Evolutionary conservation across 2,888 invertebrate genomes (phyloP), one percentile per base, ranked within the genome.

Genomic region (Ctenicera cuprea): DNA sequence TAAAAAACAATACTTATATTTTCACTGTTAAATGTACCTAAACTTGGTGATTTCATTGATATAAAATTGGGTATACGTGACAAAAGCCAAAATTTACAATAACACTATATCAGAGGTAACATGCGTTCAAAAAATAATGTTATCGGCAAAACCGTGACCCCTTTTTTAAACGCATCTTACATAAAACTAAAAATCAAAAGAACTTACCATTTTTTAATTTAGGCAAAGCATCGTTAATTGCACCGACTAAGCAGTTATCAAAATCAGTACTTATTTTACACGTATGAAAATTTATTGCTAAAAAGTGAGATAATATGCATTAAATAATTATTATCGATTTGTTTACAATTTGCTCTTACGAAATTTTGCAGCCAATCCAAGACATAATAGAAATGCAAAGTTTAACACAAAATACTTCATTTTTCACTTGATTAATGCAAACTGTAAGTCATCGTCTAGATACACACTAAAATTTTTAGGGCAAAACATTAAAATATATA

Each of bases 191-290:
- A n/a, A 33, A 9, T 9, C 33, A 33, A 33, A 33, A 20, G 3
- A 0, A 33, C 82, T 86, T 86, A 92, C 93, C 93, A 81, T 88
- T 84, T 78, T 87, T 90, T 83, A 93, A 88, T 57, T 89, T 86
- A 33, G 87, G 81, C 0, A 92, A 84, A 0, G 92, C 92, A 59
- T 90, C 88, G 1, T 89, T 89, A 0, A 90, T 90, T 0, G 91
- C 90, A n/a, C 85, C 81, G 70, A 88, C 87, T 11, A 93, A 84
- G 73, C 93, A 93, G 45, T 90, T 88, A 82, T 90, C 89, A 37
- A 91, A 86, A 73, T 90, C 88, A 0, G 87, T 85, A 20, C 85
- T 87, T 76, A 89, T 88, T 54, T 88, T 87, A 81, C 93, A 93
- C 80, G 87, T 87, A 54, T 86, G 88, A 85, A 92, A 92, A 80